Evolutionary conservation across 2,888 invertebrate genomes (phyloP).

Genomic region (Drosophila cognata): DNA sequence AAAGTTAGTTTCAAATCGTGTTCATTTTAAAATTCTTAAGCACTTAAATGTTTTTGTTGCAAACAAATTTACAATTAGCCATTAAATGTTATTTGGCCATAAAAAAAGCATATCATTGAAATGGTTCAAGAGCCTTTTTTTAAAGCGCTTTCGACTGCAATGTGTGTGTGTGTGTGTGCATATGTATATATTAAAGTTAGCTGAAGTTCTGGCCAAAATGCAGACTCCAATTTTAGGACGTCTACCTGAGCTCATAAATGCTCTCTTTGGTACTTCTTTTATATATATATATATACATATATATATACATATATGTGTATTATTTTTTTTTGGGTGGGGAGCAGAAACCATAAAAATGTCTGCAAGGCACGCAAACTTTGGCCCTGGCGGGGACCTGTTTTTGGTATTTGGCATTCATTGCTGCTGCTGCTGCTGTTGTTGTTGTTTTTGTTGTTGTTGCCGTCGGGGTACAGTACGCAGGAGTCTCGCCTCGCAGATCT

Average conservation of each 20-base stretch:
- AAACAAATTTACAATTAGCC: conserved; percentile 2
- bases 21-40: not conserved
- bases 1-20: not conserved
- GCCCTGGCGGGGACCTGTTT: conserved; percentile 71
- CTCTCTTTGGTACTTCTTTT: conserved; percentile 42
- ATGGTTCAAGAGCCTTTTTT: conserved; percentile 32
- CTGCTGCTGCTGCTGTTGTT: conserved; percentile 7
- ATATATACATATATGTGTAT: not conserved
- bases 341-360: conserved; percentile 60
- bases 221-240: conserved; percentile 20
- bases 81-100: conserved; percentile 11
- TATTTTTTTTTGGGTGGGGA: conserved; percentile 32
- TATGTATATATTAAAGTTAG: not conserved
- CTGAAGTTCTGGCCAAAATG: conserved; percentile 16
- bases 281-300: not conserved
- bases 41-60: not conserved
- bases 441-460: conserved; percentile 13
- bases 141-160: not conserved
- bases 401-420: conserved; percentile 39
- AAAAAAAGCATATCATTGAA: conserved; percentile 20
- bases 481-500: conserved; percentile 54
- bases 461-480: conserved; percentile 70
- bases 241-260: conserved; percentile 64
- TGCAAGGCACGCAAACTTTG: conserved; percentile 79
- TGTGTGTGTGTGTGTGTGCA: not conserved